A percentile compares a stretch with the other conserved stretches of the same genome.
Conservation (phyloP, 2,797 vertebrate species). For the Botia almorhae region DNA sequence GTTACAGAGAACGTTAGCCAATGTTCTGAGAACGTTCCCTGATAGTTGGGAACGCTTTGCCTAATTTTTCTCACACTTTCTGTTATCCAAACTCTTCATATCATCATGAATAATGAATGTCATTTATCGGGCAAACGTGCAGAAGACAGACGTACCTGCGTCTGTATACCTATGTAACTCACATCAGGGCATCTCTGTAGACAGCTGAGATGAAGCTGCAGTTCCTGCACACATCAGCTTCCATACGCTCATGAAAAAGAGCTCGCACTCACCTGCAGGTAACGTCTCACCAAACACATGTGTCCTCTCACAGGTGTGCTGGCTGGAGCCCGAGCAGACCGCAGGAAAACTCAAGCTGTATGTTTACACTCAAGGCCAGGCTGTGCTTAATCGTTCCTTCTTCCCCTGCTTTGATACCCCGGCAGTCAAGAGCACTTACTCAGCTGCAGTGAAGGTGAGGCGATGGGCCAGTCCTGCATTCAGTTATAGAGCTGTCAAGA, state of each 20-base stretch:
- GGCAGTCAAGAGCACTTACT: conserved; percentile 79
- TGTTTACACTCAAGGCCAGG: conserved; percentile 84
- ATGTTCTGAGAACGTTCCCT: no score
- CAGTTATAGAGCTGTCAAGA: no score
- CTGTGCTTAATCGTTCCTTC: conserved; percentile 82
- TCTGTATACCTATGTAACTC: neutral
- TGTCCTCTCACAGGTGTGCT: conserved; percentile 78
- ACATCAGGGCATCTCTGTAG: conserved; percentile 35
- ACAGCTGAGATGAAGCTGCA: conserved; percentile 47
- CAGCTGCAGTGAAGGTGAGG: conserved; percentile 78
- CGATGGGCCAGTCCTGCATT: neutral
- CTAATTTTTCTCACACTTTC: neutral
- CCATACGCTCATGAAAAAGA: conserved; percentile 63
- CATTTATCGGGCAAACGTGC: neutral
- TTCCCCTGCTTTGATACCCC: conserved; percentile 86
- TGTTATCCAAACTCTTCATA: neutral
- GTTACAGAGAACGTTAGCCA: no score
- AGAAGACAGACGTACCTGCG: neutral
- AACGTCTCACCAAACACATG: conserved; percentile 33
- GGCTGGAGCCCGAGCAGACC: conserved; percentile 81
- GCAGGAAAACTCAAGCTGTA: conserved; percentile 83
- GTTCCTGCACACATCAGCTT: conserved; percentile 63
- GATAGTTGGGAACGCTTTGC: neutral
- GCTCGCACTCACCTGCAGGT: conserved; percentile 51
- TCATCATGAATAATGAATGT: neutral